Percentiles rank a stretch among this genome's conserved stretches.
These are phyloP conservation scores for Poeciliopsis prolifica DNA, from an alignment of 2,113 vertebrate species.

Conservation along the genomic window DNA sequence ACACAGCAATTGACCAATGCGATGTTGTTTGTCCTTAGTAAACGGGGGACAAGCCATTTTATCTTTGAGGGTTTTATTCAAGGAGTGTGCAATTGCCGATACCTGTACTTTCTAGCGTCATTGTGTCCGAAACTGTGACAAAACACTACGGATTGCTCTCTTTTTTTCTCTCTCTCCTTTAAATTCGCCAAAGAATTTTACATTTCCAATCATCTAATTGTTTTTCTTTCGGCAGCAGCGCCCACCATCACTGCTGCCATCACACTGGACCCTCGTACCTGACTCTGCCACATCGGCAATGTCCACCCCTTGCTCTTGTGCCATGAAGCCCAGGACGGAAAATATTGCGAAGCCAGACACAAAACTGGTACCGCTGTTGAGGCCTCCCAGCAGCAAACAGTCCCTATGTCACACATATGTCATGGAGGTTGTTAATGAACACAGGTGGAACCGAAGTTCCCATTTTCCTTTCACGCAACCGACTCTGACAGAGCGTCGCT, in stretches of 20 bases:
- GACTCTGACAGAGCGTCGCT: conserved; percentile 69
- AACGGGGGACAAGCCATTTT: conserved; percentile 39
- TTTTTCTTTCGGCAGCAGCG: conserved; percentile 78
- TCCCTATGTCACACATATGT: conserved; percentile 99
- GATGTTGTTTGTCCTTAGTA: conserved; percentile 33
- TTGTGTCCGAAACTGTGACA: conserved; percentile 34
- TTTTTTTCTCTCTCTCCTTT: neutral
- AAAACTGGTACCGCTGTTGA: conserved; percentile 99
- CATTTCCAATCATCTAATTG: conserved; percentile 50
- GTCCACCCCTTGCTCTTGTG: conserved; percentile 99
- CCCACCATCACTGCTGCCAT: conserved; percentile 92
- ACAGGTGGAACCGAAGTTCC: conserved; percentile 81
- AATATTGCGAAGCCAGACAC: conserved; percentile 99
- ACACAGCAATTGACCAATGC: conserved; percentile 32
- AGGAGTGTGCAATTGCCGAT: conserved; percentile 75
- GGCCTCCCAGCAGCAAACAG: conserved; percentile 99
- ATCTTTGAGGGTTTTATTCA: conserved; percentile 60
- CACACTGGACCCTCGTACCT: conserved; percentile 93
- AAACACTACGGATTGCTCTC: neutral
- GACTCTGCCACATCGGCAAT: conserved; percentile 99
- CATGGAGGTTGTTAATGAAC: conserved; percentile 98
- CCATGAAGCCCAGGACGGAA: conserved; percentile 99
- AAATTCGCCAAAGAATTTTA: conserved; percentile 9
- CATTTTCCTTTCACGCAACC: conserved; percentile 72
- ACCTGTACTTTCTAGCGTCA: conserved; percentile 63